Evolutionary conservation across 2,113 vertebrate genomes (phyloP), one percentile per base, ranked within the genome.

Genomic region (Clinocottus analis): DNA sequence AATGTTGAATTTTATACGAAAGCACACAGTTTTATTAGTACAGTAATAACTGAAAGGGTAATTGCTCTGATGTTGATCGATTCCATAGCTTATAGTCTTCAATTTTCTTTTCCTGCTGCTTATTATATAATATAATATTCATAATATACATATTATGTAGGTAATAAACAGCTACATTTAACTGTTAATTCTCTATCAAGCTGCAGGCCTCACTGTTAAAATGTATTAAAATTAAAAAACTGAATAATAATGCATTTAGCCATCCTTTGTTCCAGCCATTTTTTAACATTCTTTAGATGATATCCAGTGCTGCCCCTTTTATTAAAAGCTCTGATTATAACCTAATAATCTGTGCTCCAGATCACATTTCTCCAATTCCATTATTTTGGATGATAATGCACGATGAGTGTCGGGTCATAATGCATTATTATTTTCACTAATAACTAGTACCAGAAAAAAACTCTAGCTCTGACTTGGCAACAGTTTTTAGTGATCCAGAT

Each of bases 401-500:
- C 45, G 11, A 13, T 81, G 29, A n/a, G 29, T 10, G 10, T 62
- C 14, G 31, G 37, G 4, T 63, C 33, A 21, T 43, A 39, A 7
- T 65, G 3, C 17, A 33, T 25, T 31, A 19, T 62, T 0, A 39
- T 65, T 66, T 58, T 31, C 16, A 37, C 11, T 43, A 29, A 71
- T 67, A 51, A 67, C 21, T 43, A 67, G n/a, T 14, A 29, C 4
- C 17, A 71, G 59, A 67, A 61, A 29, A 58, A 55, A 21, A 45
- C 14, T 35, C 37, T 47, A 21, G 16, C 10, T 1, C 0, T 19
- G 8, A 31, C 2, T 75, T 7, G 25, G 63, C 43, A 49, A 39
- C 5, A 7, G 29, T 45, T 37, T 61, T 6, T 10, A n/a, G 66
- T 45, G 45, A 75, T 77, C 61, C 61, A 81, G 72, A 72, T 81